Percentiles rank a stretch among this genome's conserved stretches.
phyloP scores from a whole-genome alignment of 1,140 invertebrate species.

The Hycleus cichorii region DNA sequence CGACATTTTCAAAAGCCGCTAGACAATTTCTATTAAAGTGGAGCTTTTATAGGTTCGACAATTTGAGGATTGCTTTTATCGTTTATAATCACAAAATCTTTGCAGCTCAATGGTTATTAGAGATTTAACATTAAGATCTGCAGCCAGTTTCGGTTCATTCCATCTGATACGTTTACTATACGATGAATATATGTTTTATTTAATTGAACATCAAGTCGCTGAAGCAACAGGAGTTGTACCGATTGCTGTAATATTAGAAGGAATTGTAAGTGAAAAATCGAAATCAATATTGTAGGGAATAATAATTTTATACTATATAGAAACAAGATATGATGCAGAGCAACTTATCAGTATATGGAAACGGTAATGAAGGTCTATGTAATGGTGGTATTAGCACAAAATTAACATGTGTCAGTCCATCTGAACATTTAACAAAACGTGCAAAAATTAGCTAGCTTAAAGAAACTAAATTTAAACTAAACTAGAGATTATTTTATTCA shows the following conservation, averaged over 20 bases:
- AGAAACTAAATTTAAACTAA: slow-evolving; percentile 5
- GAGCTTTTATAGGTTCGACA: slow-evolving; percentile 90
- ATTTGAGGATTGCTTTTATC: background rate
- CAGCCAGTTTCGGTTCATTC: slow-evolving; percentile 97
- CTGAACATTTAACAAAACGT: slow-evolving; percentile 34
- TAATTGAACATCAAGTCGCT: slow-evolving; percentile 95
- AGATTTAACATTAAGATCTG: slow-evolving; percentile 89
- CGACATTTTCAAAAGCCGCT: slow-evolving; percentile 83
- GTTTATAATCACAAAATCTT: slow-evolving; percentile 26
- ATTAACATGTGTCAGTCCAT: slow-evolving; percentile 36
- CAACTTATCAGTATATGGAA: slow-evolving; percentile 33
- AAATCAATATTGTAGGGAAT: background rate
- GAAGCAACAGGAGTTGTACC: slow-evolving; percentile 82
- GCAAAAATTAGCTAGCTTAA: slow-evolving; percentile 40
- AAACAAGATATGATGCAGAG: slow-evolving; percentile 38
- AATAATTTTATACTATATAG: slow-evolving; percentile 15
- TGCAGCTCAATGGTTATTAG: slow-evolving; percentile 90
- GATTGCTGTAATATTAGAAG: slow-evolving; percentile 81
- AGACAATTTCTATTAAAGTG: slow-evolving; percentile 95
- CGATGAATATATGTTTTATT: slow-evolving; percentile 99
- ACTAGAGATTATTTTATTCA: too few species aligned
- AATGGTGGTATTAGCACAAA: slow-evolving; percentile 30
- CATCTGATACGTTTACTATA: slow-evolving; percentile 95
- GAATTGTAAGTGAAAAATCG: slow-evolving; percentile 49
- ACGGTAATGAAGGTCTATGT: slow-evolving; percentile 26